Conservation (phyloP, 2,888 invertebrate species). For the Parnassius glacialis region DNA sequence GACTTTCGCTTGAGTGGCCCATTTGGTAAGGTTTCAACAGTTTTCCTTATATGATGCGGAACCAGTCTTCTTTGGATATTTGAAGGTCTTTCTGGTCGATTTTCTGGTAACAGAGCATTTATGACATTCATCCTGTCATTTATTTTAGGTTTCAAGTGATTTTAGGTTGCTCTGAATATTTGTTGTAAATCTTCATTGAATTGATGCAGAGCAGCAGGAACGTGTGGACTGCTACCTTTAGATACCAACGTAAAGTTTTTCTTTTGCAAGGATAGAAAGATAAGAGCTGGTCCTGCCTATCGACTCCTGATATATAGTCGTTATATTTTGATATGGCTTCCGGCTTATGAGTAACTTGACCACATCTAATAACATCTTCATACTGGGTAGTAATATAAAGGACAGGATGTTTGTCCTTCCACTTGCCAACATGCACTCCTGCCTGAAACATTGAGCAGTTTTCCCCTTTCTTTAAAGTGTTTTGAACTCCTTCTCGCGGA, state of each 20-base stretch:
- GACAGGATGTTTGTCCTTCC: constrained; percentile 16
- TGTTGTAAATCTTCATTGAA: too few species aligned
- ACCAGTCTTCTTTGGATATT: too few species aligned
- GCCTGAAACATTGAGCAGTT: background rate
- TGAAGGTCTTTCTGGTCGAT: too few species aligned
- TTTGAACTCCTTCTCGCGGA: background rate
- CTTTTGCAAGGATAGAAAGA: constrained; percentile 1
- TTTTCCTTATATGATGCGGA: too few species aligned
- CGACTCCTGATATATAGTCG: constrained; percentile 32
- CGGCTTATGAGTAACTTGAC: constrained; percentile 29
- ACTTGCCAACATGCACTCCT: background rate
- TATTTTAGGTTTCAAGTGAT: too few species aligned
- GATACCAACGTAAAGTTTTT: background rate
- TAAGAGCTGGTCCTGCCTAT: constrained; percentile 29
- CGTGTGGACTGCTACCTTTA: background rate
- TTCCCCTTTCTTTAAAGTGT: background rate
- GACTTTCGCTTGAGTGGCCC: too few species aligned
- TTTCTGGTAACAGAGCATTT: too few species aligned
- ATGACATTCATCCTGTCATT: too few species aligned
- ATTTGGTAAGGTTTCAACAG: too few species aligned
- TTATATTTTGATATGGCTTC: constrained; percentile 31
- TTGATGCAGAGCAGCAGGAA: background rate
- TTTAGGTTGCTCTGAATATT: too few species aligned
- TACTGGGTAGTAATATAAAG: constrained; percentile 31
- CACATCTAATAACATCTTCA: constrained; percentile 31